Evolutionary conservation across 2,797 vertebrate species (phyloP).

Genomic region (Sebastes nivosus): DNA sequence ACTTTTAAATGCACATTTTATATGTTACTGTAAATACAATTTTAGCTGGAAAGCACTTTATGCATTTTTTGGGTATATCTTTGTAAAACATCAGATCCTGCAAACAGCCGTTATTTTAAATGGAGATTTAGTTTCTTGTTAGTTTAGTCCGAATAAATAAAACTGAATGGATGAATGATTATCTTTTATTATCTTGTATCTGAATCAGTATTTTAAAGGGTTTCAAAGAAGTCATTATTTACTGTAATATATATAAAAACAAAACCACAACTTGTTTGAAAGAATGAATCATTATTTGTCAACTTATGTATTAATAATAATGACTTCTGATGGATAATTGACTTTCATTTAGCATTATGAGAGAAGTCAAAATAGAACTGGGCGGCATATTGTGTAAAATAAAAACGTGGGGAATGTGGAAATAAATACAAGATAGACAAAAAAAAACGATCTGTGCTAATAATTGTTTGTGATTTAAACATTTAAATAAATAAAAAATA

Average conservation of each 20-base stretch:
- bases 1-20: not conserved
- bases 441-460: not conserved
- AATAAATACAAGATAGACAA: not conserved
- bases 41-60: not conserved
- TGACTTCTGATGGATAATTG: not conserved
- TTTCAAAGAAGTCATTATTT: not conserved
- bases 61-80: not conserved
- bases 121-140: not conserved
- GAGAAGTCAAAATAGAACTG: not conserved
- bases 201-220: not conserved
- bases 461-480: not conserved
- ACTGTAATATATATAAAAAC: not conserved
- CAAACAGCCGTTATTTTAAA: not conserved
- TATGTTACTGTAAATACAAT: not conserved
- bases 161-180: not conserved
- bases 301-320: no score
- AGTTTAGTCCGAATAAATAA: not conserved
- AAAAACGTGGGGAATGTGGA: not conserved
- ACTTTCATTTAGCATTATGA: not conserved
- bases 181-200: not conserved
- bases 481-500: not conserved
- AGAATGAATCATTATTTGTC: not conserved
- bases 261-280: not conserved
- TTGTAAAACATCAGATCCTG: not conserved
- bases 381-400: not conserved